Conservation (phyloP, 2,113 vertebrate genomes). For the Pterocles orientalis region DNA sequence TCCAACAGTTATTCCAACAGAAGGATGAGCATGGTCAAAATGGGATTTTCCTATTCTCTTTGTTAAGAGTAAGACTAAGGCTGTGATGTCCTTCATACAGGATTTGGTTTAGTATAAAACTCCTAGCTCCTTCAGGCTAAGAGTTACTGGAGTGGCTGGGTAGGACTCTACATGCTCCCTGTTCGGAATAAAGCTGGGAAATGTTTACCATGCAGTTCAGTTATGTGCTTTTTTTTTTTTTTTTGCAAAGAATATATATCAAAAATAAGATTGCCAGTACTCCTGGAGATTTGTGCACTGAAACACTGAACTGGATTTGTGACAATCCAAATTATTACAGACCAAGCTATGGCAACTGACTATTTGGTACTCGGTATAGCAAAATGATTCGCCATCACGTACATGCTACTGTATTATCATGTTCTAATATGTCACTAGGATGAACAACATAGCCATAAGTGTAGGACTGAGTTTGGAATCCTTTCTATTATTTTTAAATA, state of each 20-base stretch:
- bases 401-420: not conserved
- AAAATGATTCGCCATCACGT: not conserved
- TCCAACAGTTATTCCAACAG: not conserved
- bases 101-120: conserved; percentile 12
- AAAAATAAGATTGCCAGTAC: not conserved
- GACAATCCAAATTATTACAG: not conserved
- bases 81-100: not conserved
- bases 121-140: not conserved
- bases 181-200: not conserved
- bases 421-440: not conserved
- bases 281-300: not conserved
- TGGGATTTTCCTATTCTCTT: conserved; percentile 37
- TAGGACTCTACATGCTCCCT: not conserved
- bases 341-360: not conserved
- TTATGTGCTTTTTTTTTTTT: not conserved
- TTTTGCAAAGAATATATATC: not conserved
- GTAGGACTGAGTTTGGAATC: not conserved
- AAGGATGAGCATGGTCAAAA: conserved; percentile 8
- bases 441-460: not conserved
- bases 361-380: not conserved
- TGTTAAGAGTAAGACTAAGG: not conserved
- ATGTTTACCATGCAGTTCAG: not conserved
- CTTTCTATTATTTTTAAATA: not conserved
- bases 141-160: not conserved
- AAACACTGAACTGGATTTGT: not conserved